A percentile compares a stretch with the other conserved stretches of the same genome.
Evolutionary conservation across 2,888 invertebrate species (phyloP).

Genomic region (Sacculina carcini): DNA sequence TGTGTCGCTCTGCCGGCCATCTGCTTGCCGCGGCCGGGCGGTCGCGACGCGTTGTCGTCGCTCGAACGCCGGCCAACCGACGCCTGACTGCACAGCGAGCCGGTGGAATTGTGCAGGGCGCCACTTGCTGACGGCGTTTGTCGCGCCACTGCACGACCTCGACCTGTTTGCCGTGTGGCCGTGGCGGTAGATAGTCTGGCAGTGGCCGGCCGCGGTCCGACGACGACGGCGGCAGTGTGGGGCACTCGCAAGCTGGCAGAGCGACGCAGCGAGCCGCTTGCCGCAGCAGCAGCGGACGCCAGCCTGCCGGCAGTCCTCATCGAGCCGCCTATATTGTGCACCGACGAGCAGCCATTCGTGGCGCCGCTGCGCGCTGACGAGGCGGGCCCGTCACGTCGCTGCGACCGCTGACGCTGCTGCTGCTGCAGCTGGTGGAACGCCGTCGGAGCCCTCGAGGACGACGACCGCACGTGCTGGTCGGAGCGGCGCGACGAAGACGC

Average conservation of each 20-base stretch:
- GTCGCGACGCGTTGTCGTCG: neutral
- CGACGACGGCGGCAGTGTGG: too few species aligned
- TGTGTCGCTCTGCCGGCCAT: too few species aligned
- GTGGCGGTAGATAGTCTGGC: too few species aligned
- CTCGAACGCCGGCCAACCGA: neutral
- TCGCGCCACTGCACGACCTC: too few species aligned
- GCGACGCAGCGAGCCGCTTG: neutral
- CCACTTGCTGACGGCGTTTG: too few species aligned
- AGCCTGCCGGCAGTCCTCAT: neutral
- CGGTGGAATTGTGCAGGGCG: neutral
- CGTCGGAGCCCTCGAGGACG: neutral
- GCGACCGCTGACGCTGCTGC: neutral
- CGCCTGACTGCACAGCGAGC: neutral
- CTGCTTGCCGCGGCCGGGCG: neutral
- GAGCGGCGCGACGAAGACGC: constrained; percentile 7
- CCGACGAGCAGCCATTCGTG: neutral
- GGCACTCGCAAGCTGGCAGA: neutral
- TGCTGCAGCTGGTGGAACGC: neutral
- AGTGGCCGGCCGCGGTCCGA: too few species aligned
- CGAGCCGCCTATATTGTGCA: neutral
- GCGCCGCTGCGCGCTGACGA: neutral
- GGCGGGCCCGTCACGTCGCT: too few species aligned
- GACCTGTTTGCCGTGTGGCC: too few species aligned
- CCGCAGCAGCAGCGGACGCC: neutral
- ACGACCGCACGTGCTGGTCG: neutral